A percentile compares a stretch with the other conserved stretches of the same genome.
These are phyloP conservation scores for Polyploca ridens DNA, from an alignment of 2,888 invertebrate species.

Conservation along the genomic window DNA sequence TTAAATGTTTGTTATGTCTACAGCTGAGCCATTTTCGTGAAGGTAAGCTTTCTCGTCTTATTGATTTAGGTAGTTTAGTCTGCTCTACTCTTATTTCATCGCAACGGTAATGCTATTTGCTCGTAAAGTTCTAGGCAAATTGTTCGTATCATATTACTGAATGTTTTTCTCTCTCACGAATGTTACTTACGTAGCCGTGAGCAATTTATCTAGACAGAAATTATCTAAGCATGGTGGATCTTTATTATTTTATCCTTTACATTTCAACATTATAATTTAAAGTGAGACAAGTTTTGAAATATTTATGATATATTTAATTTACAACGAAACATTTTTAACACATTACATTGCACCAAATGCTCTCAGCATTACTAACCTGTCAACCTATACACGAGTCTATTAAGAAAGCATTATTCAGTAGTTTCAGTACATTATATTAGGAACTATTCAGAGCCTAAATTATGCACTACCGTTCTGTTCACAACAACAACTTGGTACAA, in stretches of 20 bases:
- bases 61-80: background rate
- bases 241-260: too few relatives aligned
- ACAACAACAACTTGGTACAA: slow-evolving; percentile 29
- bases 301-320: too few relatives aligned
- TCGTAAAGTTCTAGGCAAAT: background rate
- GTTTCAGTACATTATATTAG: background rate
- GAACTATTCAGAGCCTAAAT: slow-evolving; percentile 21
- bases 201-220: background rate
- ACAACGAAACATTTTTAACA: background rate
- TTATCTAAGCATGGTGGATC: too few relatives aligned
- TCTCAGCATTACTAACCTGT: background rate
- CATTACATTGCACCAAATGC: background rate
- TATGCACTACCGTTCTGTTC: slow-evolving; percentile 25
- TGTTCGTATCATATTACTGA: background rate
- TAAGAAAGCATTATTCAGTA: background rate
- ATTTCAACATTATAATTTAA: too few relatives aligned
- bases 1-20: background rate
- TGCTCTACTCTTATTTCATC: background rate
- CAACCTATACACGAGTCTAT: background rate
- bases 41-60: background rate
- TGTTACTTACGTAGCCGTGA: background rate
- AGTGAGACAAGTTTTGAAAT: background rate
- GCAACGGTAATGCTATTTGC: background rate
- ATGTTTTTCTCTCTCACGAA: background rate
- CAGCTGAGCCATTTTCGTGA: background rate